phyloP scores from a whole-genome alignment of 2,113 vertebrate genomes.

The Paramisgurnus dabryanus region DNA sequence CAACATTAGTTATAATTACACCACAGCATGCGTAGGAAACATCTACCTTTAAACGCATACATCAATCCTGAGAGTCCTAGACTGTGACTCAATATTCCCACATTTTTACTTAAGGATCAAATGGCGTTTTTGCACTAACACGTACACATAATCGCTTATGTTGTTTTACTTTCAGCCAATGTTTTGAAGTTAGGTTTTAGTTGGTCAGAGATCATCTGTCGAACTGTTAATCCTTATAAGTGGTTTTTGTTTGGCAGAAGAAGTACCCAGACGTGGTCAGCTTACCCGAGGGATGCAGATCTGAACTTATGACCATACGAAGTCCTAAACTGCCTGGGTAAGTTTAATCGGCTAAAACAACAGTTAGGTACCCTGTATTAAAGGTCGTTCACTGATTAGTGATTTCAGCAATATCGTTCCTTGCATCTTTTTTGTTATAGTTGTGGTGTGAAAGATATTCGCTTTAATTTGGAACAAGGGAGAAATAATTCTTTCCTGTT shows the following conservation, averaged over 20 bases:
- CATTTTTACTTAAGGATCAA: background rate
- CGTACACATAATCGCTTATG: background rate
- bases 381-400: too few relatives aligned
- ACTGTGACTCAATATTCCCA: background rate
- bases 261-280: conserved; percentile 74
- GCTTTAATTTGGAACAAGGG: too few relatives aligned
- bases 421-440: too few relatives aligned
- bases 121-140: background rate
- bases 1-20: background rate
- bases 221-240: background rate
- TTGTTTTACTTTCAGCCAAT: background rate
- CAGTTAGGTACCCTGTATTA: too few relatives aligned
- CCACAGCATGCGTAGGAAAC: background rate
- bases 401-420: too few relatives aligned
- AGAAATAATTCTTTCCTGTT: too few relatives aligned
- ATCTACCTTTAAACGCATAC: background rate
- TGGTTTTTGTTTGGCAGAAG: conserved; percentile 60
- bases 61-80: background rate
- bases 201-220: conserved; percentile 20
- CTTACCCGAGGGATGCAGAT: conserved; percentile 72
- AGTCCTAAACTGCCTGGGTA: conserved; percentile 70
- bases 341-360: background rate
- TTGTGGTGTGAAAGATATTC: too few relatives aligned
- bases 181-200: conserved; percentile 8
- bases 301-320: conserved; percentile 67